Percentiles rank a stretch among this genome's conserved stretches.
Conservation (phyloP, 1,140 invertebrate species). For the Zelostemma sp. region DNA sequence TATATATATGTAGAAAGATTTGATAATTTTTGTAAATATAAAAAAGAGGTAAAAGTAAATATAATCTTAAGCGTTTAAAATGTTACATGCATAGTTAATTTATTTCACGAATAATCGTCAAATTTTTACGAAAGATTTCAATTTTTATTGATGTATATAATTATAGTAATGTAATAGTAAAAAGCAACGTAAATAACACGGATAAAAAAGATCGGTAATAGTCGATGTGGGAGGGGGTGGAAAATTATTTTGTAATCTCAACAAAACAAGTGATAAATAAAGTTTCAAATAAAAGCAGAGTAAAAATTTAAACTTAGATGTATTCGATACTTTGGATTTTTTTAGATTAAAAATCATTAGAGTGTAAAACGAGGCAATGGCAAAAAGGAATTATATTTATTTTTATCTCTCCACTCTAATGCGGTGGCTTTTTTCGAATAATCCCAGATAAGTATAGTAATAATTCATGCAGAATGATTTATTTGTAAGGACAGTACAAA, state of each 20-base stretch:
- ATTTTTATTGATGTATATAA: background rate
- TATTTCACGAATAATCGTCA: background rate
- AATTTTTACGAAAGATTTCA: constrained; percentile 28
- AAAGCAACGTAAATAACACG: constrained; percentile 8
- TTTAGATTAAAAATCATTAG: background rate
- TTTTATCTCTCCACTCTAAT: constrained; percentile 21
- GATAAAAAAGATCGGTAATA: constrained; percentile 10
- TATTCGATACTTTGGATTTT: too few relatives aligned
- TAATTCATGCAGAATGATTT: constrained; percentile 35
- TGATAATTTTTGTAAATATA: constrained; percentile 30
- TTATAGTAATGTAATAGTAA: background rate
- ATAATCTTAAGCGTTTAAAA: constrained; percentile 23
- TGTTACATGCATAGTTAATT: constrained; percentile 7
- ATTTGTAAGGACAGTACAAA: constrained; percentile 44
- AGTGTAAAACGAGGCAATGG: too few relatives aligned
- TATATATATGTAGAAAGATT: constrained; percentile 25
- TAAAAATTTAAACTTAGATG: too few relatives aligned
- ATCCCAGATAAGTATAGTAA: constrained; percentile 23
- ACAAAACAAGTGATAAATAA: background rate
- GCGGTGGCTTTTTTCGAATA: constrained; percentile 21
- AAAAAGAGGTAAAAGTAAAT: constrained; percentile 37
- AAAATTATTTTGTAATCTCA: background rate
- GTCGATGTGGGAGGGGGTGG: too few relatives aligned
- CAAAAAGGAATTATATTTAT: constrained; percentile 35
- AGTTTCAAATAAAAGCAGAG: too few relatives aligned